A percentile compares a stretch with the other conserved stretches of the same genome.
phyloP scores from a whole-genome alignment of 2,888 invertebrate genomes.

The Spodoptera exigua region DNA sequence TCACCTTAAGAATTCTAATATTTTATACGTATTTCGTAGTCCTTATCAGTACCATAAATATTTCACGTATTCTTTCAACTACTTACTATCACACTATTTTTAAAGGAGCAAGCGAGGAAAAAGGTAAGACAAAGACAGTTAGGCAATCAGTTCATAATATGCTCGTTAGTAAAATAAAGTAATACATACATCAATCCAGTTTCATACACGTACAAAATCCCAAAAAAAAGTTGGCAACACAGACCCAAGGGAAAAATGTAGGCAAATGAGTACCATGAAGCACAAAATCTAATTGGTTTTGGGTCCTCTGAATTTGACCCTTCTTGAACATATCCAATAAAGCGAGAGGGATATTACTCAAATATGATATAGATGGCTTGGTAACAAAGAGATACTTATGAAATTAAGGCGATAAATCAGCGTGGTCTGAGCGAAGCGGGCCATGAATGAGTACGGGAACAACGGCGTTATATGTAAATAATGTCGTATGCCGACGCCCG shows the following conservation, averaged over 20 bases:
- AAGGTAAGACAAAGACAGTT: no score
- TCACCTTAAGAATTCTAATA: no score
- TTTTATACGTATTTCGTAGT: no score
- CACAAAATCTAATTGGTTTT: constrained; percentile 63
- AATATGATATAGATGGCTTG: constrained; percentile 80
- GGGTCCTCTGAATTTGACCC: constrained; percentile 66
- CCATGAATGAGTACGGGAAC: constrained; percentile 84
- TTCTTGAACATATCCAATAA: constrained; percentile 75
- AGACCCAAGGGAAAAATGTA: constrained; percentile 37
- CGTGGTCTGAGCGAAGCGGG: constrained; percentile 72
- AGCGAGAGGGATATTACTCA: constrained; percentile 75
- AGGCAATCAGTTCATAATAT: no score
- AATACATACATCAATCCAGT: no score
- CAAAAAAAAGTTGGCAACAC: constrained; percentile 6
- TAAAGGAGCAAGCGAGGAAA: no score
- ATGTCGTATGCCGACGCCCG: constrained; percentile 77
- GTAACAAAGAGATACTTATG: constrained; percentile 89
- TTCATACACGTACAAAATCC: constrained; percentile 5
- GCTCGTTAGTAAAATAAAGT: no score
- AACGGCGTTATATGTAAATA: constrained; percentile 87
- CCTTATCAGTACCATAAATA: no score
- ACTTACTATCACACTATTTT: no score
- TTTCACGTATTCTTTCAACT: no score
- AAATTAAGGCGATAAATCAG: constrained; percentile 89
- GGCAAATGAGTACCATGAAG: constrained; percentile 38